Evolutionary conservation across 2,797 vertebrate species (phyloP).

Genomic region (Anisognathus igniventris): DNA sequence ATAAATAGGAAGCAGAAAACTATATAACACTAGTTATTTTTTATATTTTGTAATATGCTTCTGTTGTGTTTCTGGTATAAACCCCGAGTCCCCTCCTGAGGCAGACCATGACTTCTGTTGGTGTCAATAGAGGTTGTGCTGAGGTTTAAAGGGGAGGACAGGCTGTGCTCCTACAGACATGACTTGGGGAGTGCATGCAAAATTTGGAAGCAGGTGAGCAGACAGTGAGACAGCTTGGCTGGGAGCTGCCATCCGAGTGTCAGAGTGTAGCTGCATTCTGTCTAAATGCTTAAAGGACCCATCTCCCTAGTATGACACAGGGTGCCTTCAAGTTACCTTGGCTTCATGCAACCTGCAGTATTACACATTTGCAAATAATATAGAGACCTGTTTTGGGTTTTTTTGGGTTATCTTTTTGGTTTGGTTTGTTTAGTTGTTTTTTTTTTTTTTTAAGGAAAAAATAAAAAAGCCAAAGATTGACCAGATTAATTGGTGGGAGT

Average conservation of each 20-base stretch:
- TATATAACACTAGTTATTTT: slow-evolving; percentile 72
- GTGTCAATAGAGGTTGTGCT: not conserved
- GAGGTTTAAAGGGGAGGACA: not conserved
- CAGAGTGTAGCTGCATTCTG: not conserved
- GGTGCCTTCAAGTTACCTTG: slow-evolving; percentile 67
- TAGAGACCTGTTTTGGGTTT: not conserved
- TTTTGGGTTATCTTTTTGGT: not conserved
- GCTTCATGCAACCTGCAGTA: slow-evolving; percentile 61
- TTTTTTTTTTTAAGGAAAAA: not conserved
- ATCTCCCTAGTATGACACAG: slow-evolving; percentile 36
- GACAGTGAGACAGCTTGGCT: not conserved
- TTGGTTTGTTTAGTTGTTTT: not conserved
- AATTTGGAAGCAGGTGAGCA: slow-evolving; percentile 15
- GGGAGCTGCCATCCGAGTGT: not conserved
- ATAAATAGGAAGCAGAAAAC: slow-evolving; percentile 66
- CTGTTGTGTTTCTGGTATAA: slow-evolving; percentile 58
- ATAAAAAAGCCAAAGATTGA: slow-evolving; percentile 73
- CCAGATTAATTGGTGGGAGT: slow-evolving; percentile 24
- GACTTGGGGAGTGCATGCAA: not conserved
- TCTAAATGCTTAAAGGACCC: slow-evolving; percentile 8
- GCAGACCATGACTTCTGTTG: not conserved
- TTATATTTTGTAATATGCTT: slow-evolving; percentile 72
- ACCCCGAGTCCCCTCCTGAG: not conserved
- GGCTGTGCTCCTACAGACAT: not conserved
- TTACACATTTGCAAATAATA: slow-evolving; percentile 42